phyloP scores from a whole-genome alignment of 1,140 invertebrate genomes.

The Xylocopa sonorina region DNA sequence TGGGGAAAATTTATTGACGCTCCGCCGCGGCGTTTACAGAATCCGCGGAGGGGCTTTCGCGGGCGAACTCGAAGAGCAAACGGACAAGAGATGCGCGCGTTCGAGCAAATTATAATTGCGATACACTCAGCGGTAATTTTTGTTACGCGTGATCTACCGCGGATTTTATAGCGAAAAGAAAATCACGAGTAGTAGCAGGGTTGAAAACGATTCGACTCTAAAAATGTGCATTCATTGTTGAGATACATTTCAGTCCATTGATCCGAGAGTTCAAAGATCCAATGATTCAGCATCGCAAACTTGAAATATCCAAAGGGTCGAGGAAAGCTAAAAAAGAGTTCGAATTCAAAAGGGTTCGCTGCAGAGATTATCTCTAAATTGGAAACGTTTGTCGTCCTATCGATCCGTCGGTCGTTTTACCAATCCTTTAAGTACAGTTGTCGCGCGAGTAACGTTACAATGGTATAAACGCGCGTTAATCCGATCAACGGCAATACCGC shows the following conservation, averaged over 20 bases:
- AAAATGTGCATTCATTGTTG: neutral
- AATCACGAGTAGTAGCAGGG: too few species aligned
- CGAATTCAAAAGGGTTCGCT: too few species aligned
- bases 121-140: conserved; percentile 5
- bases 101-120: neutral
- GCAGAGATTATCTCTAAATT: too few species aligned
- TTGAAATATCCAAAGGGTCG: neutral
- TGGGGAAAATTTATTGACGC: conserved; percentile 31
- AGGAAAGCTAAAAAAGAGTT: too few species aligned
- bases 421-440: neutral
- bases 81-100: neutral
- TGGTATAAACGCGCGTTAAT: neutral
- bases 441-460: neutral
- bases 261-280: neutral
- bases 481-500: neutral
- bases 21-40: conserved; percentile 7
- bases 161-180: too few species aligned
- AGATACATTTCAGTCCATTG: too few species aligned
- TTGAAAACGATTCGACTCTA: too few species aligned
- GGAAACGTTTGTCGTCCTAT: neutral
- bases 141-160: neutral
- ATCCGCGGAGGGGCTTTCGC: neutral
- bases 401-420: too few species aligned
- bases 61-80: conserved; percentile 10
- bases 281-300: neutral